Evolutionary conservation across 2,888 invertebrate species (phyloP), one percentile per base, ranked within the genome.

Genomic region (Nezara viridula): DNA sequence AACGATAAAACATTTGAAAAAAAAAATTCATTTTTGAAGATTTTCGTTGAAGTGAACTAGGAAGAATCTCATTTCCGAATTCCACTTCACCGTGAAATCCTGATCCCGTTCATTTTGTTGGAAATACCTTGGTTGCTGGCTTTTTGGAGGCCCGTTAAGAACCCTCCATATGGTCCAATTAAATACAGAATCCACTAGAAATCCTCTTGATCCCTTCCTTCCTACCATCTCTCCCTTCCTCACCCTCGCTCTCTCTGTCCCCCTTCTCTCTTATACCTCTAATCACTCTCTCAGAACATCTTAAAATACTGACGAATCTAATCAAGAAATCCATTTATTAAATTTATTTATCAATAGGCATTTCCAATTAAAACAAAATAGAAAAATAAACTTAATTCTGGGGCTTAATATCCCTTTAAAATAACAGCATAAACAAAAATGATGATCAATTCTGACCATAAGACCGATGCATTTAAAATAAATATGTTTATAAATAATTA

Each of bases 151-250:
- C 66, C 66, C 27, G 66, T 32, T 52, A 52, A 52, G 52, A 52
- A 52, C 24, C 24, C 27, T 27, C 77, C 37, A 19, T 40, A 77
- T 40, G 77, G 40, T 77, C 77, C 77, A 77, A 77, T 77, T 77
- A 77, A 77, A 77, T 77, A 19, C 77, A 37, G 77, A 77, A 77
- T 77, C 77, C 77, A 37, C 77, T 37, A 24, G 77, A 60, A 60
- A 40, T 40, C 77, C 77, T 27, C 40, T 77, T 40, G 37, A 77
- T 40, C 77, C 77, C 27, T 40, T 77, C 37, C 77, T 77, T 77
- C 77, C 77, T 40, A 19, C 19, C 77, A 77, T 77, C 77, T 21
- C 16, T 40, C 77, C 60, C 37, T 40, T 19, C 40, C 40, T 37
- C 77, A 7, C 77, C 6, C 19, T 24, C 21, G 21, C 24, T 40